These are phyloP conservation scores for Syngnathus typhle DNA, from an alignment of 2,113 vertebrate species.

Conservation along the genomic window DNA sequence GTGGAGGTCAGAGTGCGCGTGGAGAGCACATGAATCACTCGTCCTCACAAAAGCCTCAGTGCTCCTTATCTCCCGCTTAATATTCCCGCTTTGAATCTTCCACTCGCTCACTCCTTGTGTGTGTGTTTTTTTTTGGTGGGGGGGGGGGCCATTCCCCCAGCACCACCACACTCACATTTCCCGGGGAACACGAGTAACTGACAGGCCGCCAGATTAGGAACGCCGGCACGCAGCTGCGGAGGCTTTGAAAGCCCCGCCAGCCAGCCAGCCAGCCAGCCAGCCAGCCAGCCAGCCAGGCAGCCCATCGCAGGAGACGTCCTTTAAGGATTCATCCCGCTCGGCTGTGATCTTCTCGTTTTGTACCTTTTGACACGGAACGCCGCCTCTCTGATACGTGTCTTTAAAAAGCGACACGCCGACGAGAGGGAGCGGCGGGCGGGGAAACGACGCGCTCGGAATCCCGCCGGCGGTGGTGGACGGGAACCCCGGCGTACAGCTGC, in stretches of 20 bases:
- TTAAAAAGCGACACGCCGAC: constrained; percentile 71
- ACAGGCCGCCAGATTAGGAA: constrained; percentile 70
- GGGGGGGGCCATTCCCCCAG: neutral
- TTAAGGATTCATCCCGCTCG: constrained; percentile 80
- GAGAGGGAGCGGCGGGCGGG: constrained; percentile 5
- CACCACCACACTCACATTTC: constrained; percentile 34
- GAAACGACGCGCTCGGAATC: constrained; percentile 42
- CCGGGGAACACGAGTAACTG: constrained; percentile 65
- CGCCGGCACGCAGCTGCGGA: constrained; percentile 50
- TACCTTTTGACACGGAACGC: constrained; percentile 82
- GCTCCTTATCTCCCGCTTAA: neutral
- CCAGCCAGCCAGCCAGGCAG: too few relatives aligned
- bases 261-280: too few relatives aligned
- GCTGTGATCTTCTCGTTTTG: constrained; percentile 80
- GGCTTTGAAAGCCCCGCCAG: constrained; percentile 72
- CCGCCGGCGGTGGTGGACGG: constrained; percentile 38
- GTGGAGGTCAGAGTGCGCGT: constrained; percentile 7
- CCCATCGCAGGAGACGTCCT: constrained; percentile 73
- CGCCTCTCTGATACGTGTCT: constrained; percentile 71
- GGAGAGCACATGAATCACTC: constrained; percentile 6
- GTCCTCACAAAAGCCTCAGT: neutral
- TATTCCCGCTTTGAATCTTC: constrained; percentile 35
- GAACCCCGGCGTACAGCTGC: constrained; percentile 22
- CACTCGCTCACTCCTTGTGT: constrained; percentile 43
- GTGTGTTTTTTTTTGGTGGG: neutral